Conservation (phyloP, 2,797 vertebrate species). For the Sandelia bainsii region DNA sequence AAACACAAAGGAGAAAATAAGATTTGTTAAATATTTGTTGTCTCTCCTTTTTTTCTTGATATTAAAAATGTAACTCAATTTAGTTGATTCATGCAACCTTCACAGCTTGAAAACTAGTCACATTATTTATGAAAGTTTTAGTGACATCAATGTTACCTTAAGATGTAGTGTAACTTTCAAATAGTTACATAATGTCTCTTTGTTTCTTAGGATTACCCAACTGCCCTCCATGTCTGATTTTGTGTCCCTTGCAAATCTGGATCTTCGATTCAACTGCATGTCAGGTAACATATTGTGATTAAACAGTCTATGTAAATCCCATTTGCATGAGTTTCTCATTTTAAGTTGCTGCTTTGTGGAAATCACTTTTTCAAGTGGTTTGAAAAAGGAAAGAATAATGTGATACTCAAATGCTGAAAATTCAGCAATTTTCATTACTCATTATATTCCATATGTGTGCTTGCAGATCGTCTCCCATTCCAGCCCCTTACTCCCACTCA, state of each 20-base stretch:
- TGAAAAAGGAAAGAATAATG: neutral
- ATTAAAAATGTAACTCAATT: neutral
- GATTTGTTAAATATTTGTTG: neutral
- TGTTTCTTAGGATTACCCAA: slow-evolving; percentile 86
- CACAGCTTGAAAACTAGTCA: no score
- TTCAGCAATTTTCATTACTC: neutral
- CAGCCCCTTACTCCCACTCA: slow-evolving; percentile 6
- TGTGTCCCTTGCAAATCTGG: slow-evolving; percentile 88
- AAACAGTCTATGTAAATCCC: neutral
- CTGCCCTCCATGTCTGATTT: slow-evolving; percentile 86
- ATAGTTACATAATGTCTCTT: neutral
- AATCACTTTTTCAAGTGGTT: neutral
- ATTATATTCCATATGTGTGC: slow-evolving; percentile 21
- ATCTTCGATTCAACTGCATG: slow-evolving; percentile 91
- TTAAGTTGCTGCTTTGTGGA: neutral
- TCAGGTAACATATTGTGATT: slow-evolving; percentile 84
- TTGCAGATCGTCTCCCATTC: neutral
- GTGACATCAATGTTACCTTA: neutral
- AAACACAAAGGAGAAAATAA: neutral
- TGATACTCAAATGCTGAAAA: no score
- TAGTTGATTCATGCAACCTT: neutral
- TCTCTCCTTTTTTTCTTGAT: neutral
- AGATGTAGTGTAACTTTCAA: neutral
- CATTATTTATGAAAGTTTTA: neutral
- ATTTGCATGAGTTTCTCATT: neutral